phyloP scores from a whole-genome alignment of 2,113 vertebrate genomes.

The Rhinichthys klamathensis region DNA sequence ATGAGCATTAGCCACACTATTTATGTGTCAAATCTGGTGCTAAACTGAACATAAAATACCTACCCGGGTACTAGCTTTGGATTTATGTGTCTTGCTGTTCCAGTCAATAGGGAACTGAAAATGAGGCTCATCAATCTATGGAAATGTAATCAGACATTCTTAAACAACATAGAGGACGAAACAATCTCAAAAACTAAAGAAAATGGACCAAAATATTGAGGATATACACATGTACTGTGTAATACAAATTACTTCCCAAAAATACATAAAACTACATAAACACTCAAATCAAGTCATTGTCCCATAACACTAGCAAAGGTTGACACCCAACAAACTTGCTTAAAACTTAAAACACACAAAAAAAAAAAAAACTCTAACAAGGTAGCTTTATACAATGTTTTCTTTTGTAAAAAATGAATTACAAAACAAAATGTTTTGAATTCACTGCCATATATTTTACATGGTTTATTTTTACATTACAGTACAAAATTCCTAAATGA shows the following conservation, averaged over 20 bases:
- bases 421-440: no score
- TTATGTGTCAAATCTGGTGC: neutral
- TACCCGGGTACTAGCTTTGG: constrained; percentile 76
- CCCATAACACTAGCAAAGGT: no score
- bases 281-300: no score
- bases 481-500: no score
- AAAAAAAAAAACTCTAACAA: no score
- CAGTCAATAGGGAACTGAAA: constrained; percentile 83
- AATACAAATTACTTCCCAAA: neutral
- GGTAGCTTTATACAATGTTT: neutral
- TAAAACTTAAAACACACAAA: no score
- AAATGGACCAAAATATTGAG: neutral
- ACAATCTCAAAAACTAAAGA: neutral
- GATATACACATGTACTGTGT: neutral
- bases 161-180: neutral
- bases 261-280: no score
- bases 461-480: no score
- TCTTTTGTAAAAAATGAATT: neutral
- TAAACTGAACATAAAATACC: neutral
- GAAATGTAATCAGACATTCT: constrained; percentile 32
- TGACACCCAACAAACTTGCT: no score
- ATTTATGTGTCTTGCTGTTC: constrained; percentile 71
- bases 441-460: no score
- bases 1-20: neutral
- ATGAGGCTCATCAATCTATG: constrained; percentile 91